Evolutionary conservation across 2,888 invertebrate genomes (phyloP), one percentile per base, ranked within the genome.

Genomic region (Ommatoiulus sabulosus): DNA sequence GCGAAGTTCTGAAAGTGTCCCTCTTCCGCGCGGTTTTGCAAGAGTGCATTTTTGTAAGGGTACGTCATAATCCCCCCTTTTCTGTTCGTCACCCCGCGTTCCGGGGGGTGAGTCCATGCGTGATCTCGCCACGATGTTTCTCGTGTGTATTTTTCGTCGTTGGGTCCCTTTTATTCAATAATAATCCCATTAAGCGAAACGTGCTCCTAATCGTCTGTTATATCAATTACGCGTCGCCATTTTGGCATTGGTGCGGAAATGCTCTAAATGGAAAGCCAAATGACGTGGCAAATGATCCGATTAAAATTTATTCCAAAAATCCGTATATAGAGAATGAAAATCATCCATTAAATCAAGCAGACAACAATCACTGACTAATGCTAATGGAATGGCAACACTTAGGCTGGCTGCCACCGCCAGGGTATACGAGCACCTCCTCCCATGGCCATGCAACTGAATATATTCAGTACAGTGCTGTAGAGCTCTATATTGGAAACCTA

Each of bases 161-260:
- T 52, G 15, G 52, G 52, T 52, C 52, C 84, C 84, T 43, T 43
- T 84, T 84, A 52, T 52, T 52, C 52, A 52, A 52, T 44, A 35
- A 86, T 86, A 44, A 86, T 86, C 46, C 86, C 86, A 86, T 86
- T 86, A 86, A 44, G 44, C 35, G 44, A 44, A 86, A 86, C 20
- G 43, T 86, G 86, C 86, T 44, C 86, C 44, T 86, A 86, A 86
- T 86, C 86, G 86, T 44, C 46, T 86, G 86, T 86, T 86, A 44
- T 86, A 86, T 86, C 86, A 86, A 86, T 86, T 86, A 86, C 86
- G 44, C 15, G 35, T 35, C 43, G 44, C 86, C 86, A 20, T 86
- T 86, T 86, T 86, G 35, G 44, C 46, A 44, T 46, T 86, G 86
- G 44, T 44, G 86, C 86, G 86, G 86, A 86, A 86, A 44, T 86